These are phyloP conservation scores for Diuraphis noxia DNA, from an alignment of 1,140 invertebrate genomes.

Conservation along the genomic window DNA sequence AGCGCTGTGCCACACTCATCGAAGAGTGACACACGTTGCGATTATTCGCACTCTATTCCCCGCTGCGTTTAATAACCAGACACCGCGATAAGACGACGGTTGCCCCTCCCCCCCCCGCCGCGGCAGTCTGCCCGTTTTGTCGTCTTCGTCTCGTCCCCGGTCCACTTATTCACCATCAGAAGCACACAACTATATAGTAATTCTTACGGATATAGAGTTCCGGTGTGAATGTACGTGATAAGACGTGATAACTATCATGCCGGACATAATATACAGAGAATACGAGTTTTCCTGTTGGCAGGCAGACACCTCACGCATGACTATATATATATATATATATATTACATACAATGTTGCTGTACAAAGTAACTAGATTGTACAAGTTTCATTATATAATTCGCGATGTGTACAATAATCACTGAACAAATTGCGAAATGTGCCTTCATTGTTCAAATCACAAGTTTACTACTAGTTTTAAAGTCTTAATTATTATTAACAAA, in stretches of 20 bases:
- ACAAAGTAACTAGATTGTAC: no score
- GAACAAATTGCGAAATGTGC: no score
- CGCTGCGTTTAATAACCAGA: neutral
- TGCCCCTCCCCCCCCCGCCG: no score
- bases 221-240: neutral
- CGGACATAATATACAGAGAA: no score
- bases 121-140: neutral
- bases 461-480: no score
- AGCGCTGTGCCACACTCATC: neutral
- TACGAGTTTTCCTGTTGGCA: neutral
- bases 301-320: neutral
- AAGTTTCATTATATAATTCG: no score
- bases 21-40: neutral
- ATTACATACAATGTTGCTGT: no score
- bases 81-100: neutral
- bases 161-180: neutral
- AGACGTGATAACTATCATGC: neutral
- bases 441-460: no score
- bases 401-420: no score
- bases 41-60: neutral
- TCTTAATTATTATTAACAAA: no score
- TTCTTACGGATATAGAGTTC: neutral
- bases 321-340: no score
- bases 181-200: no score
- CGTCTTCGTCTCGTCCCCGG: neutral